phyloP scores from a whole-genome alignment of 2,888 invertebrate genomes.

The Anoplius nigerrimus region DNA sequence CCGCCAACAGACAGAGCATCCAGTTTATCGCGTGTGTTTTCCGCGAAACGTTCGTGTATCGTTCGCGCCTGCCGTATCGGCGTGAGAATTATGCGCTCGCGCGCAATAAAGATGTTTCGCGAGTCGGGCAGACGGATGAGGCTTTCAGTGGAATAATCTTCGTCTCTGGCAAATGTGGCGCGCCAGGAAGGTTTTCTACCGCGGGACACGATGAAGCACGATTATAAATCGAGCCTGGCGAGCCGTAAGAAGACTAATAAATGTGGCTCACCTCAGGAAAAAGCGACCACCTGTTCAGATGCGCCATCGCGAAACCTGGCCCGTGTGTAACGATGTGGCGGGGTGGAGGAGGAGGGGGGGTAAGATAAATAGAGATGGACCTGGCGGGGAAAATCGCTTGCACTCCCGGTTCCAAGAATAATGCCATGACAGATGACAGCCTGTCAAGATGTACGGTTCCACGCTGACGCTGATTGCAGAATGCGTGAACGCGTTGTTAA shows the following conservation, averaged over 20 bases:
- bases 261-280: slow-evolving; percentile 27
- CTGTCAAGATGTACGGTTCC: slow-evolving; percentile 6
- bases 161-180: too few species aligned
- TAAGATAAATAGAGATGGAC: not conserved
- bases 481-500: too few species aligned
- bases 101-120: too few species aligned
- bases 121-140: too few species aligned
- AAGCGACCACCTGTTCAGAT: slow-evolving; percentile 47
- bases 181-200: too few species aligned
- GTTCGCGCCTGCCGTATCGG: too few species aligned
- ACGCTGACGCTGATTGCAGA: too few species aligned
- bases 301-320: not conserved
- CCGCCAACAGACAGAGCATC: too few species aligned
- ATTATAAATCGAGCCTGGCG: slow-evolving; percentile 21
- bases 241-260: slow-evolving; percentile 25
- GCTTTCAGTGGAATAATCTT: too few species aligned
- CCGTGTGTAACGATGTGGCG: not conserved
- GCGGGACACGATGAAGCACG: not conserved
- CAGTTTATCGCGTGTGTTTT: too few species aligned
- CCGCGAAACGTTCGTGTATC: too few species aligned
- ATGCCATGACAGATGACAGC: slow-evolving; percentile 11
- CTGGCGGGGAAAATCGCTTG: not conserved
- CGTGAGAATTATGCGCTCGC: too few species aligned
- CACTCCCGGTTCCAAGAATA: not conserved
- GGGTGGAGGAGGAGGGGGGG: not conserved